Base-by-base conservation (phyloP, 2,888 invertebrate genomes). In the Acanthopleura granulata region DNA sequence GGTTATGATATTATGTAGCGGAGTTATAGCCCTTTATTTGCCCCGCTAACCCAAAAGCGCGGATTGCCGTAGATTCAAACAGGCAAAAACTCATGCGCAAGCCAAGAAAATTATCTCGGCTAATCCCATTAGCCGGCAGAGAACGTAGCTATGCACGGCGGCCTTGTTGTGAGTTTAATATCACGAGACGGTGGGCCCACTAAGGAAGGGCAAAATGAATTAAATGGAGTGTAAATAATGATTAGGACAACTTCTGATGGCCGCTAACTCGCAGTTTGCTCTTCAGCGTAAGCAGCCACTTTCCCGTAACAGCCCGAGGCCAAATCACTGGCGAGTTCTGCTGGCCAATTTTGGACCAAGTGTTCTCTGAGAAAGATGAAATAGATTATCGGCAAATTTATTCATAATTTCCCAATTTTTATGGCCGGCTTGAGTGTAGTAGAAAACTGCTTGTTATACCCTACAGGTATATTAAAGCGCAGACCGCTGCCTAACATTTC, bases 181-280 rank as follows among this genome's bases (percentile, higher is more conserved):
- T 27, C 22, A 16, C 15, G 25, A 27, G 66, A 66, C 25, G 66
- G 16, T 22, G 25, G 16, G 25, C 16, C 66, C 6, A 22, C 27
- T 18, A 66, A 27, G 66, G 25, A 16, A 66, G 9, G 66, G 29
- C 29, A 66, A 66, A 66, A 22, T 27, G 66, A 66, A 66, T 66
- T 66, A 66, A 66, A 66, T 66, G 66, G 66, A 66, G 66, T 66
- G 66, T 66, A 27, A 27, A 22, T 66, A 66, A 66, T 22, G 29
- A 27, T 27, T 66, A 16, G 29, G 22, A 3, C 27, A 25, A 27
- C 66, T 66, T 27, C 29, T 66, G 27, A 66, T 27, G 16, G 66
- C 16, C 14, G 16, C 29, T 66, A 66, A 66, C 29, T 27, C 27
- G 66, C 6, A 1, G 29, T 25, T 27, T 66, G 22, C 66, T 66